A percentile compares a stretch with the other conserved stretches of the same genome.
Conservation (phyloP, 2,113 vertebrate species). For the Shinisaurus crocodilurus region DNA sequence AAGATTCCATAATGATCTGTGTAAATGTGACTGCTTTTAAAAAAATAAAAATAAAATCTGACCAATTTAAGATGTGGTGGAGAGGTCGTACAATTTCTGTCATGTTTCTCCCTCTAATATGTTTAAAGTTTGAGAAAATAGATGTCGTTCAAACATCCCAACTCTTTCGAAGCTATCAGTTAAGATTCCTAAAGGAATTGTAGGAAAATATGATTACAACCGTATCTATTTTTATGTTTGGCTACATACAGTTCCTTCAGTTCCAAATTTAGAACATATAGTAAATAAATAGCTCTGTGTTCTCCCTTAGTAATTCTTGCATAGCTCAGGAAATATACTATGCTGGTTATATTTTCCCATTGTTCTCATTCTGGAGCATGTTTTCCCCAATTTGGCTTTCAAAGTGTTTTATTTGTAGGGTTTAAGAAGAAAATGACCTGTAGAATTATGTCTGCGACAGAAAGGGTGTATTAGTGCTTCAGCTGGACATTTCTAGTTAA, state of each 20-base stretch:
- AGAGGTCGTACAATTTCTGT: neutral
- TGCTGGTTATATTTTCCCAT: neutral
- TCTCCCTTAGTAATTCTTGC: neutral
- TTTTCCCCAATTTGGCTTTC: constrained; percentile 28
- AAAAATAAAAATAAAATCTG: neutral
- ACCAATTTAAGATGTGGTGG: constrained; percentile 12
- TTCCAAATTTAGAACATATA: neutral
- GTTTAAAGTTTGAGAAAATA: neutral
- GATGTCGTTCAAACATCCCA: neutral
- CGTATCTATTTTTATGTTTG: constrained; percentile 8
- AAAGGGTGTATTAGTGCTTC: constrained; percentile 27
- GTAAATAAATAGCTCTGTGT: constrained; percentile 5
- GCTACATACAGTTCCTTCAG: constrained; percentile 4
- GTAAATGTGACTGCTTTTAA: neutral
- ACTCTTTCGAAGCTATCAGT: constrained; percentile 10
- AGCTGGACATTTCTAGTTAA: constrained; percentile 16
- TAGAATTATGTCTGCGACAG: constrained; percentile 39
- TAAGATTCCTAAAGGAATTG: neutral
- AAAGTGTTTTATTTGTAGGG: constrained; percentile 6
- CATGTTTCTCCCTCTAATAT: constrained; percentile 21
- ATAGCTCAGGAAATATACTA: neutral
- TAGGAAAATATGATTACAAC: neutral
- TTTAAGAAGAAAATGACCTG: constrained; percentile 36
- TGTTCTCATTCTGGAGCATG: constrained; percentile 37
- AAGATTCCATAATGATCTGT: neutral